Conservation (phyloP, 2,113 vertebrate species). For the Sapajus apella region DNA sequence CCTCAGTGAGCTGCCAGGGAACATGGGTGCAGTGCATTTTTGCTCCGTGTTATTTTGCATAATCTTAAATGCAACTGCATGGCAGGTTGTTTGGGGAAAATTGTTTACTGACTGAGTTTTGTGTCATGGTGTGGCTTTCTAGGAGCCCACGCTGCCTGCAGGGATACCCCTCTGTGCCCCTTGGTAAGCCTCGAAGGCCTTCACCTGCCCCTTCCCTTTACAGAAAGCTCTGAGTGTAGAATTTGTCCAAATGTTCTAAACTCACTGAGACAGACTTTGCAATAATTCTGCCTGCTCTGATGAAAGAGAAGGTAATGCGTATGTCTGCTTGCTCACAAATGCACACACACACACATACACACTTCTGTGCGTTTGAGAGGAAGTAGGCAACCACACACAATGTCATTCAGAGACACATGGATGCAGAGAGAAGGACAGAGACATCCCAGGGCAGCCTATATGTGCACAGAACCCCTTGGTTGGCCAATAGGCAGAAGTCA, state of each 20-base stretch:
- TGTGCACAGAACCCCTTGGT: background rate
- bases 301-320: background rate
- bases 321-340: fast-evolving
- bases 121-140: background rate
- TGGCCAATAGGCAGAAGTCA: conserved; percentile 32
- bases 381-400: background rate
- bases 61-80: background rate
- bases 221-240: conserved; percentile 52
- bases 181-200: conserved; percentile 59
- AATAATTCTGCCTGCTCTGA: background rate
- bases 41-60: background rate
- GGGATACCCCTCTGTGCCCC: background rate
- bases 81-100: background rate
- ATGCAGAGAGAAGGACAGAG: background rate
- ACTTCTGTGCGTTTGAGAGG: background rate
- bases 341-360: background rate
- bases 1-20: background rate
- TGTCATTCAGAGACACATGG: background rate
- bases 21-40: background rate
- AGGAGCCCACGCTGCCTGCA: background rate
- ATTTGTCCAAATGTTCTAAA: conserved; percentile 67
- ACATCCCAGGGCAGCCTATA: background rate
- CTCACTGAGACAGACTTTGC: background rate
- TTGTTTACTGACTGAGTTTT: background rate
- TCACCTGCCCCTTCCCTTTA: conserved; percentile 59